Evolutionary conservation across 2,797 vertebrate genomes (phyloP), one percentile per base, ranked within the genome.

Genomic region (Nannoperca australis): DNA sequence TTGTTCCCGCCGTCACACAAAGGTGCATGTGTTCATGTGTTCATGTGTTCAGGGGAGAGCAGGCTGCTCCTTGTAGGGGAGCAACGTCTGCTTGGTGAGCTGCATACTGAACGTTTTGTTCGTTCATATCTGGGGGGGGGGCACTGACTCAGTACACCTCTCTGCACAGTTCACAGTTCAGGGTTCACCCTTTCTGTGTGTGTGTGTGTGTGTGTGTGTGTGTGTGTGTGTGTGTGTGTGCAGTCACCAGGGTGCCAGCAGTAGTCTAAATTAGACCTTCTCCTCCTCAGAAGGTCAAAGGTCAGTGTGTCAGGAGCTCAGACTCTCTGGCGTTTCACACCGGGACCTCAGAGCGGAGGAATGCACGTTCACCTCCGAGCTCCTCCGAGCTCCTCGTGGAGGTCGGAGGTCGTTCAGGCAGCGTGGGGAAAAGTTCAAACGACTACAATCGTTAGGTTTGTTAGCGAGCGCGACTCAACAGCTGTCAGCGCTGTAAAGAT

Each of bases 291-390:
- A 38, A 89, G 88, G 90, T 91, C 85, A 89, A 50, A 84, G 89
- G 90, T 83, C 85, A 86, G 34, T 45, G 77, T 78, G 75, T 89
- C 82, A 67, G 87, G 60, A 76, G 83, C 54, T 84, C 72, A 60
- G 88, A 82, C 58, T 75, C 56, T 85, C 81, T 87, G 92, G 90
- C 81, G 91, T 93, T 91, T 94, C 88, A 88, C 92, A 91, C 82
- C 8, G 3, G 17, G 62, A 79, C 67, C 58, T 73, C 64, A 85
- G 78, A 85, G 54, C 24, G 76, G 61, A 65, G 69, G 77, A 73
- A 45, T 22, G 32, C 30, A 58, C 83, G 65, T 71, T 84, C 56
- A 82, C 83, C 76, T 75, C 76, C 36, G 34, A 27, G 24, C 24
- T 27, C 83, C 76, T 75, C 76, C 36, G 34, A 27, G 24, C 24